These are phyloP conservation scores for Tipula confusa DNA, from an alignment of 2,888 invertebrate genomes.

Conservation along the genomic window DNA sequence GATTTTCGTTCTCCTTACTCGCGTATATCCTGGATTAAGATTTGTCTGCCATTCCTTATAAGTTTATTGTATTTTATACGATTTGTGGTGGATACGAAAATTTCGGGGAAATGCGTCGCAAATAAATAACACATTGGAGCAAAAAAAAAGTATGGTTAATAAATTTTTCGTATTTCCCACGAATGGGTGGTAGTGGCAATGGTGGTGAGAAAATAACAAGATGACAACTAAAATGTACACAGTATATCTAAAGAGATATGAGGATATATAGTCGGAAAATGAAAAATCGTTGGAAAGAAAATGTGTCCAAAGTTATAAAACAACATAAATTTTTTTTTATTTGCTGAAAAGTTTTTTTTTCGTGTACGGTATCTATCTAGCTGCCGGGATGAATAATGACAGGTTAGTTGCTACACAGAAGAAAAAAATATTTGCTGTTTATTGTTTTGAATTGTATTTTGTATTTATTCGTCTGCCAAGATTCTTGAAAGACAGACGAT, in stretches of 20 bases:
- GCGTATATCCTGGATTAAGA: background rate
- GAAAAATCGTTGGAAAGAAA: background rate
- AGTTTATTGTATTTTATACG: background rate
- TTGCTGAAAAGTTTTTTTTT: background rate
- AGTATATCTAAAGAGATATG: background rate
- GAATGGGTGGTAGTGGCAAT: no score
- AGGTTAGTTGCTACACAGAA: background rate
- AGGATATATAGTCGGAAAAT: background rate
- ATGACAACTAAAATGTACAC: constrained; percentile 26
- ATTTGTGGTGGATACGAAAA: background rate
- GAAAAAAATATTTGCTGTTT: background rate
- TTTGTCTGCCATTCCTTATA: background rate
- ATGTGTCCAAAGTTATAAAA: constrained; percentile 8
- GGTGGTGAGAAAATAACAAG: background rate
- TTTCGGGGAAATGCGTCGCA: background rate
- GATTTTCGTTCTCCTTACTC: background rate
- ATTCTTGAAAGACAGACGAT: constrained; percentile 7
- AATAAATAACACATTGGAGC: constrained; percentile 3
- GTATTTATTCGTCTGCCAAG: background rate
- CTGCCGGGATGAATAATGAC: background rate
- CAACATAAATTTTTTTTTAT: background rate
- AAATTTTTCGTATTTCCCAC: background rate
- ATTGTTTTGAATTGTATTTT: background rate
- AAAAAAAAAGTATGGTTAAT: constrained; percentile 17
- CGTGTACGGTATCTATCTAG: background rate